Evolutionary conservation across 2,888 invertebrate genomes (phyloP), one percentile per base, ranked within the genome.

Genomic region (Spilosoma lubricipeda): DNA sequence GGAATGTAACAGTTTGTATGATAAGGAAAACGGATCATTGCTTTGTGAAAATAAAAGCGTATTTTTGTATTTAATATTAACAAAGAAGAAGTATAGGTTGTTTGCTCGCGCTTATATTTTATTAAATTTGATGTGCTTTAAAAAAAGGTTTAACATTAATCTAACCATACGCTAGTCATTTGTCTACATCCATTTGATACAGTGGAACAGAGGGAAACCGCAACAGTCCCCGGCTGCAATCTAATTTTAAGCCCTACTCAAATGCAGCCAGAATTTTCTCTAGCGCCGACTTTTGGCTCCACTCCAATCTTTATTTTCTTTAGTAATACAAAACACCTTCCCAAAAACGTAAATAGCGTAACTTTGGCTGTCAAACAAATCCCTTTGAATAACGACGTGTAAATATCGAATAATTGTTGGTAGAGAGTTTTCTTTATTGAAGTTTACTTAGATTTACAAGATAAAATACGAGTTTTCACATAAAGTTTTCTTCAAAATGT

Each of bases 271-370:
- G 84, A 86, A 88, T 88, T 88, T 90, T 87, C 85, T 86, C 83
- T 79, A 81, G 86, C 77, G 72, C 77, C 70, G 70, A 80, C 85
- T 84, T 81, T 89, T 93, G 93, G 92, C 92, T 81, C 84, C 82
- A 80, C 84, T 92, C 93, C 92, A 93, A 92, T 87, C 87, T 90
- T 91, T 91, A 91, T 90, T 91, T 90, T 88, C 86, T 86, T 86
- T 80, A 81, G 85, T 83, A 78, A 85, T 81, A 87, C 88, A 85
- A 87, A 88, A 83, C 87, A 88, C 88, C 88, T 90, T 86, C 86
- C 79, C 81, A 76, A 20, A 80, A 86, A 82, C 89, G 85, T 91
- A 90, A 90, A 90, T 91, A 91, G 89, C 87, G 85, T 77, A 87
- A 87, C 88, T 89, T 87, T 87, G 79, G 80, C 89, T 86, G 86